Evolutionary conservation across 2,797 vertebrate genomes (phyloP).

Genomic region (Mycteria americana): DNA sequence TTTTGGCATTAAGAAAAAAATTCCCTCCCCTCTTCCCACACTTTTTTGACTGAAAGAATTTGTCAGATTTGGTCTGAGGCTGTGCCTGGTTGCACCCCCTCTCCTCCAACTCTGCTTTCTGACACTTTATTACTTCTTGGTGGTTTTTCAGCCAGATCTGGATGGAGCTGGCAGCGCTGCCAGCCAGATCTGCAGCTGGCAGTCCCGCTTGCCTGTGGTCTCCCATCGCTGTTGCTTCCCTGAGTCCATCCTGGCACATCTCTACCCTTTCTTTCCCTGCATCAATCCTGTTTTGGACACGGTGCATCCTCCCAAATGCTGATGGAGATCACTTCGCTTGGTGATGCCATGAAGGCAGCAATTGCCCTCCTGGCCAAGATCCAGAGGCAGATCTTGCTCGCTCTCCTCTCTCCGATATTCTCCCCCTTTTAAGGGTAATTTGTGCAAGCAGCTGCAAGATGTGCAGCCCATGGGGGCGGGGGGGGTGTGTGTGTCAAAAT

Average conservation of each 20-base stretch:
- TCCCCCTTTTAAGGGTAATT: neutral
- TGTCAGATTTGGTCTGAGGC: neutral
- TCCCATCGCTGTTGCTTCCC: neutral
- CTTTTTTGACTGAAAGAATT: neutral
- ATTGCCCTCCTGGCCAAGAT: rapidly evolving
- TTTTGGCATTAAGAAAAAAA: neutral
- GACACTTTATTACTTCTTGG: neutral
- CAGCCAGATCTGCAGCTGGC: neutral
- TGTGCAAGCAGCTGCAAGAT: neutral
- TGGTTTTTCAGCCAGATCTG: neutral
- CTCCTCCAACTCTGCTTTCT: neutral
- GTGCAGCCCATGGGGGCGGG: neutral
- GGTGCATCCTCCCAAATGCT: neutral
- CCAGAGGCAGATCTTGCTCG: neutral
- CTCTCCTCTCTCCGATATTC: neutral
- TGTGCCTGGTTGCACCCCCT: neutral
- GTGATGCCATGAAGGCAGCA: neutral
- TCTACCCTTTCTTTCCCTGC: neutral
- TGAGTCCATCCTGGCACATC: neutral
- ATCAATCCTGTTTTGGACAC: neutral
- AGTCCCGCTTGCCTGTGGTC: rapidly evolving
- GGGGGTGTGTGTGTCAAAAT: neutral
- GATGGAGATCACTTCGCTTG: rapidly evolving
- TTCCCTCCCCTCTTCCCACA: neutral
- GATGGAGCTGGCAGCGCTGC: neutral